Conservation (phyloP, 2,888 invertebrate species). For the Mycogona germanica region DNA sequence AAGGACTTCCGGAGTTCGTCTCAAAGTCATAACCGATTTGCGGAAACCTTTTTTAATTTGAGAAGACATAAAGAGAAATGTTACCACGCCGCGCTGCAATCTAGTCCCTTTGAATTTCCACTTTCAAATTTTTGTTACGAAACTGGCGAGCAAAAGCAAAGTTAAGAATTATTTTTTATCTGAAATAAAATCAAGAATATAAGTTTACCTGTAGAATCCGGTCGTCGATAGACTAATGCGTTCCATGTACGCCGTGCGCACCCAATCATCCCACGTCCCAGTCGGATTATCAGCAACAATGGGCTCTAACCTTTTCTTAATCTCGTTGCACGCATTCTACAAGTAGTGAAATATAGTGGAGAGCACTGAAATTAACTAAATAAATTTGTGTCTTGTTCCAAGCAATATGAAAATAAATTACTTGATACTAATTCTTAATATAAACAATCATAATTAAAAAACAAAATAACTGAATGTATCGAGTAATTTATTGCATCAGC, state of each 20-base stretch:
- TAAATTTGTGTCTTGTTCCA: too few relatives aligned
- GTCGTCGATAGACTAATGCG: conserved; percentile 67
- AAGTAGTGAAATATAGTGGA: too few relatives aligned
- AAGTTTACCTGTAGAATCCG: conserved; percentile 54
- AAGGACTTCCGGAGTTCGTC: conserved; percentile 56
- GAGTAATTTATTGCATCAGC: background rate
- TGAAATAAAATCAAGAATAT: too few relatives aligned
- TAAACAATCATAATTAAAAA: too few relatives aligned
- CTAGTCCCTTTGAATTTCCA: background rate
- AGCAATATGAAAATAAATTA: too few relatives aligned
- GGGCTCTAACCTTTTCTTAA: conserved; percentile 59
- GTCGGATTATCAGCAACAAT: conserved; percentile 60
- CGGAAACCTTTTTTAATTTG: conserved; percentile 42
- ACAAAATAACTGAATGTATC: too few relatives aligned
- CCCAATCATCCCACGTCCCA: conserved; percentile 74
- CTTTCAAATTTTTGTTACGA: too few relatives aligned
- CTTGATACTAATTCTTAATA: too few relatives aligned
- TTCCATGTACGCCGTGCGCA: conserved; percentile 58
- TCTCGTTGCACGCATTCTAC: conserved; percentile 60
- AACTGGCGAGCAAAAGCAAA: conserved; percentile 3
- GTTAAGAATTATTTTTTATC: too few relatives aligned
- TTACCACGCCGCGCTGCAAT: background rate
- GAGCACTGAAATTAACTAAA: too few relatives aligned
- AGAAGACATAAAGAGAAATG: conserved; percentile 1
- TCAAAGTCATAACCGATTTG: conserved; percentile 56